These are phyloP conservation scores for Sialia sialis DNA, from an alignment of 2,113 vertebrate species.

Conservation along the genomic window DNA sequence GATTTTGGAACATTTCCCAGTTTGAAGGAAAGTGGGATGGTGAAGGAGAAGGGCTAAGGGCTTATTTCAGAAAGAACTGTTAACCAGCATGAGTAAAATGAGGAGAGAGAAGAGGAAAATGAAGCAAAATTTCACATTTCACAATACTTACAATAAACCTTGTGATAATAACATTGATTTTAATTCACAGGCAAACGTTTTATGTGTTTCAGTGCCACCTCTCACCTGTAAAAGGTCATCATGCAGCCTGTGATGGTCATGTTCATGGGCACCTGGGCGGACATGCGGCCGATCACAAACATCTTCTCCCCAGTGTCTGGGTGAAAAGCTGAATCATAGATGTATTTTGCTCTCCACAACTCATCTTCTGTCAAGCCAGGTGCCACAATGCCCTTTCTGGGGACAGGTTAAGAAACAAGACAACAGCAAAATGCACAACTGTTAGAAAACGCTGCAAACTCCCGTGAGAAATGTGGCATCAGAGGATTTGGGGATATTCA, in stretches of 20 bases:
- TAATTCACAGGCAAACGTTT: not conserved
- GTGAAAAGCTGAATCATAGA: conserved; percentile 97
- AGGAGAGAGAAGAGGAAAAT: not conserved
- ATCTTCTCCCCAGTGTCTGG: conserved; percentile 98
- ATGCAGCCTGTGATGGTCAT: conserved; percentile 99
- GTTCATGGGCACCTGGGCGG: conserved; percentile 98
- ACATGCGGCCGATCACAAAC: conserved; percentile 97
- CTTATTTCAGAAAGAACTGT: not conserved
- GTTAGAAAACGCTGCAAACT: not conserved
- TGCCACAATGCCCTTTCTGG: conserved; percentile 85
- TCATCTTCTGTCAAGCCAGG: conserved; percentile 92
- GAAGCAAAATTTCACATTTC: not conserved
- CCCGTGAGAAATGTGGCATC: not conserved
- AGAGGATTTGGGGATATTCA: not conserved
- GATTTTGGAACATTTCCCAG: not conserved
- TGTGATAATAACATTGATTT: not conserved
- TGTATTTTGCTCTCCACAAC: conserved; percentile 92
- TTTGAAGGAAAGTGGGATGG: not conserved
- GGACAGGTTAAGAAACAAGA: not conserved
- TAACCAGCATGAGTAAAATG: not conserved
- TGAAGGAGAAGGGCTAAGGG: not conserved
- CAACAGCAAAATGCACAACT: not conserved
- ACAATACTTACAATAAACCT: not conserved
- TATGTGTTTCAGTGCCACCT: not conserved
- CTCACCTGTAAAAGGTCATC: conserved; percentile 99